Conservation (phyloP, 2,888 invertebrate genomes). For the Ectropis crepuscularia region DNA sequence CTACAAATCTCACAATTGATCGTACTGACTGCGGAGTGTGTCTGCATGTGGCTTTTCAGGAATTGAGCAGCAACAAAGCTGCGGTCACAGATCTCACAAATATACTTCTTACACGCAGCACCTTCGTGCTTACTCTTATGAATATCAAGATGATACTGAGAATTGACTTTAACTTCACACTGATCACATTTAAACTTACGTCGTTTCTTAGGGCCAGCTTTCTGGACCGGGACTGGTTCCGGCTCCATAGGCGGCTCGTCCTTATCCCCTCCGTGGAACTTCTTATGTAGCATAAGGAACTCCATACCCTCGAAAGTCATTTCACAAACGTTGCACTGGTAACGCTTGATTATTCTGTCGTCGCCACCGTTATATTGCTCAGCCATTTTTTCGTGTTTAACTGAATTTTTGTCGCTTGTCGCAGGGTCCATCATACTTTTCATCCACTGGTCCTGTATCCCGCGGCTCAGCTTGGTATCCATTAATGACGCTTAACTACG, state of each 20-base stretch:
- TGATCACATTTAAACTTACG: conserved; percentile 78
- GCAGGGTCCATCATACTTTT: conserved; percentile 81
- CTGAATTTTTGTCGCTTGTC: conserved; percentile 72
- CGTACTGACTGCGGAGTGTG: conserved; percentile 72
- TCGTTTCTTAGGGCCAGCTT: conserved; percentile 72
- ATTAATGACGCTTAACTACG: conserved; percentile 61
- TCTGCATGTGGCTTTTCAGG: conserved; percentile 80
- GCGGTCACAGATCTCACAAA: conserved; percentile 77
- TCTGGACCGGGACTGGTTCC: conserved; percentile 54
- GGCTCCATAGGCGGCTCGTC: conserved; percentile 69
- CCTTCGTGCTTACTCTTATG: conserved; percentile 80
- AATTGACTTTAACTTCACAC: conserved; percentile 79
- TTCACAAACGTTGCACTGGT: conserved; percentile 76
- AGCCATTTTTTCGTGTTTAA: conserved; percentile 80
- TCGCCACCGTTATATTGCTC: conserved; percentile 71
- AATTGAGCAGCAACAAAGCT: conserved; percentile 80
- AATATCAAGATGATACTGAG: conserved; percentile 78
- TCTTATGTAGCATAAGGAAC: conserved; percentile 75
- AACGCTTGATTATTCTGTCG: conserved; percentile 70
- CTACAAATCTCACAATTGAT: conserved; percentile 78
- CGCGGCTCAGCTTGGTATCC: conserved; percentile 75
- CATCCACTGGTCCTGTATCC: conserved; percentile 79
- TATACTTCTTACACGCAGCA: conserved; percentile 69
- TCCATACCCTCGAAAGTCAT: conserved; percentile 78
- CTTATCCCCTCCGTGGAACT: conserved; percentile 77